Percentiles rank a stretch among this genome's conserved stretches.
These are phyloP conservation scores for Drosophila obscura DNA, from an alignment of 1,140 invertebrate genomes.

Conservation along the genomic window DNA sequence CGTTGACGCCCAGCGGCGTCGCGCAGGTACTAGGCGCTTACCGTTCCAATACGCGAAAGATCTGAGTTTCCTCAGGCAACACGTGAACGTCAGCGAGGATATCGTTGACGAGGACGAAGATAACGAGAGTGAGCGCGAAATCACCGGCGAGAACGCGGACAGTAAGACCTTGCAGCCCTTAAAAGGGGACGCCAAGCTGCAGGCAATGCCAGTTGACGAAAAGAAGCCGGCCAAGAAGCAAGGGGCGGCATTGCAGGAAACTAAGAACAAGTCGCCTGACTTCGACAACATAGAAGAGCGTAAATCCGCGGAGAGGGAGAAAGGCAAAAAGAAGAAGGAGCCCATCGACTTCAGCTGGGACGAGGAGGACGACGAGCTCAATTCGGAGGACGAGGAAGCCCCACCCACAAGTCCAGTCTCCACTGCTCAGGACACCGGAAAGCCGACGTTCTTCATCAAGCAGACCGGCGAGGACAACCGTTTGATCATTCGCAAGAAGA, in stretches of 20 bases:
- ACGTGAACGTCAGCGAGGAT: conserved; percentile 26
- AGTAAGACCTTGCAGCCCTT: neutral
- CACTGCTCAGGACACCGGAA: neutral
- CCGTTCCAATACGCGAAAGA: conserved; percentile 34
- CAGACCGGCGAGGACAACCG: conserved; percentile 32
- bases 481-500: conserved; percentile 61
- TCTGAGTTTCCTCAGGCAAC: conserved; percentile 48
- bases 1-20: conserved; percentile 22
- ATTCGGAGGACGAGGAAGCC: neutral
- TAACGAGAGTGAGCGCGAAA: conserved; percentile 21
- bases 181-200: conserved; percentile 21
- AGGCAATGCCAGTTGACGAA: conserved; percentile 24
- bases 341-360: neutral
- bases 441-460: conserved; percentile 60
- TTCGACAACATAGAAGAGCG: neutral
- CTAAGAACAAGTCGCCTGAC: neutral
- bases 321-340: too few relatives aligned
- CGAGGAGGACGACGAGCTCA: conserved; percentile 18
- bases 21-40: conserved; percentile 20
- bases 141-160: conserved; percentile 43
- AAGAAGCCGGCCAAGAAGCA: neutral
- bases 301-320: neutral
- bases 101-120: conserved; percentile 8
- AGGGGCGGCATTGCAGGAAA: neutral
- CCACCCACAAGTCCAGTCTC: neutral